Conservation (phyloP, 2,113 vertebrate species). For the Muntiacus reevesi region DNA sequence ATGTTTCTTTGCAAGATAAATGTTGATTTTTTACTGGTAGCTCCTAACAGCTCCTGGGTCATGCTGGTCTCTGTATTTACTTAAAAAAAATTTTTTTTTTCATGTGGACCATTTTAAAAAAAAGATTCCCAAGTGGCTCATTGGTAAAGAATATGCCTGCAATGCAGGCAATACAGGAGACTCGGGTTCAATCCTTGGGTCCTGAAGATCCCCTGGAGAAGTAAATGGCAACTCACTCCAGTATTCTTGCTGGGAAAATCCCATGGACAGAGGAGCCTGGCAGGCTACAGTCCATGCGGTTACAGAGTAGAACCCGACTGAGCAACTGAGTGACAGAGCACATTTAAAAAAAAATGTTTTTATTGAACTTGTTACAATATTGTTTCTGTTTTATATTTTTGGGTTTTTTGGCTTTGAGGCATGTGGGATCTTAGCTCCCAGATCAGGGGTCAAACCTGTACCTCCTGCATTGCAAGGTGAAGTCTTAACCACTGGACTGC, state of each 20-base stretch:
- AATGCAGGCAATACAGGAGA: not conserved
- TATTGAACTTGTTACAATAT: not conserved
- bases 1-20: not conserved
- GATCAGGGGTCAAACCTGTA: not conserved
- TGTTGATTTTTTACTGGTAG: not conserved
- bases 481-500: not conserved
- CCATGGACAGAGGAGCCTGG: not conserved
- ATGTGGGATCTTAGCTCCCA: not conserved
- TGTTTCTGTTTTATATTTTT: not conserved
- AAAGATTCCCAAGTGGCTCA: not conserved
- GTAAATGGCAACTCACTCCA: not conserved
- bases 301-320: not conserved
- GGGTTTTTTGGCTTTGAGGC: not conserved
- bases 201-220: not conserved
- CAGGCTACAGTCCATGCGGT: not conserved
- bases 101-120: not conserved
- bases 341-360: not conserved
- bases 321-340: not conserved
- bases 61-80: not conserved
- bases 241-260: not conserved
- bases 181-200: not conserved
- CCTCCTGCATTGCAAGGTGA: not conserved
- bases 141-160: not conserved
- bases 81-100: not conserved
- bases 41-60: not conserved